Percentiles rank a stretch among this genome's conserved stretches.
Conservation (phyloP, 2,888 invertebrate genomes). For the Melitaea athalia region DNA sequence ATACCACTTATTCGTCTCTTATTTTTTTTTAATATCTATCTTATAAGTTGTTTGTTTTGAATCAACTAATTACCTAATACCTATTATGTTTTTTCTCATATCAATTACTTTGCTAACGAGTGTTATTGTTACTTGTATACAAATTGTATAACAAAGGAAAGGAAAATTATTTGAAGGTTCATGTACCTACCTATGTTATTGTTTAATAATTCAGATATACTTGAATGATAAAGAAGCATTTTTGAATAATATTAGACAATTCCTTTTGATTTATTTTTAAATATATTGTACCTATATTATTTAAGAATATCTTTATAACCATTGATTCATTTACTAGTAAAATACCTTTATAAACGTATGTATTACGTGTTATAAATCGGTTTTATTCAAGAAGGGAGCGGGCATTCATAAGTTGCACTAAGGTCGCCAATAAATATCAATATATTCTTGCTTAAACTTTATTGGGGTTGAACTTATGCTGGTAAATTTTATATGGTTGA, state of each 20-base stretch:
- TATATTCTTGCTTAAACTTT: conserved; percentile 20
- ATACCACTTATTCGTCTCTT: too few relatives aligned
- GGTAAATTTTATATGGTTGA: not conserved
- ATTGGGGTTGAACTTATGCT: not conserved
- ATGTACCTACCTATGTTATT: too few relatives aligned
- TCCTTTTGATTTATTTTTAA: too few relatives aligned
- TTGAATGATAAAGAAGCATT: too few relatives aligned
- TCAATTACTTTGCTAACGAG: conserved; percentile 11
- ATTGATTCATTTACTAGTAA: not conserved
- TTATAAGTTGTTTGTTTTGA: not conserved
- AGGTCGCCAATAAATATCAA: conserved; percentile 22
- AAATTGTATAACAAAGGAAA: not conserved
- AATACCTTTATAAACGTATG: not conserved
- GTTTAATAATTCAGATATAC: too few relatives aligned
- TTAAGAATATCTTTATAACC: too few relatives aligned
- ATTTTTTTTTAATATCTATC: not conserved
- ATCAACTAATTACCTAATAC: not conserved
- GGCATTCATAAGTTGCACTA: conserved; percentile 22
- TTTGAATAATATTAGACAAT: too few relatives aligned
- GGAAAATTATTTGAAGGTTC: not conserved
- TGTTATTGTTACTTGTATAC: not conserved
- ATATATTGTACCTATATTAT: too few relatives aligned
- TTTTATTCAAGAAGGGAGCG: not conserved
- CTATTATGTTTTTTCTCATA: not conserved
- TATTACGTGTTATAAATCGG: not conserved